These are phyloP conservation scores for Acanthis flammea DNA, from an alignment of 2,797 vertebrate genomes.

Conservation along the genomic window DNA sequence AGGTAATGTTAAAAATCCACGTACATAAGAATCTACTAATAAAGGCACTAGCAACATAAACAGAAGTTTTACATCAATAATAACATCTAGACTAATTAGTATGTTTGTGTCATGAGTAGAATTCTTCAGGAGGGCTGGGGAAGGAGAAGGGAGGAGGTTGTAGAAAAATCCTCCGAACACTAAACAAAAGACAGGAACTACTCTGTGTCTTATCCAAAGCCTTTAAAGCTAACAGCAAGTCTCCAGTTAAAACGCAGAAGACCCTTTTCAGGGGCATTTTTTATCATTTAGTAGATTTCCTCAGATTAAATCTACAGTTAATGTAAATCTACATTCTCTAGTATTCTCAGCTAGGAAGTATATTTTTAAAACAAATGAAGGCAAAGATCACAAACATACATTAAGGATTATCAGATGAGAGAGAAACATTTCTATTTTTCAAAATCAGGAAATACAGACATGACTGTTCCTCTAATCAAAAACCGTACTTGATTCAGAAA, in stretches of 20 bases:
- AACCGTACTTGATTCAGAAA: background rate
- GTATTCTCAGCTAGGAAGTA: background rate
- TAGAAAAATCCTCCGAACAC: background rate
- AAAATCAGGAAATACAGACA: background rate
- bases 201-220: background rate
- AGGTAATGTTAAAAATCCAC: slow-evolving; percentile 10
- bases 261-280: background rate
- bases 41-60: background rate
- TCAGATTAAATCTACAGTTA: background rate
- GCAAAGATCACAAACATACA: background rate
- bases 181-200: background rate
- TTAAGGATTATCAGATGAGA: background rate
- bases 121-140: background rate
- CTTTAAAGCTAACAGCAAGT: slow-evolving; percentile 7
- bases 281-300: background rate
- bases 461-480: background rate
- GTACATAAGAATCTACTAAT: background rate
- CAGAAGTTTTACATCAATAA: background rate
- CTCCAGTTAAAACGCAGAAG: background rate
- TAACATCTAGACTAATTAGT: background rate
- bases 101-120: background rate
- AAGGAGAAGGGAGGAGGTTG: background rate
- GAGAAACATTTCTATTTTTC: background rate
- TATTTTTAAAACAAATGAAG: background rate
- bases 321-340: background rate